Percentiles rank a stretch among this genome's conserved stretches.
Evolutionary conservation across 2,113 vertebrate genomes (phyloP).

Genomic region (Forbesichthys papilliferus): DNA sequence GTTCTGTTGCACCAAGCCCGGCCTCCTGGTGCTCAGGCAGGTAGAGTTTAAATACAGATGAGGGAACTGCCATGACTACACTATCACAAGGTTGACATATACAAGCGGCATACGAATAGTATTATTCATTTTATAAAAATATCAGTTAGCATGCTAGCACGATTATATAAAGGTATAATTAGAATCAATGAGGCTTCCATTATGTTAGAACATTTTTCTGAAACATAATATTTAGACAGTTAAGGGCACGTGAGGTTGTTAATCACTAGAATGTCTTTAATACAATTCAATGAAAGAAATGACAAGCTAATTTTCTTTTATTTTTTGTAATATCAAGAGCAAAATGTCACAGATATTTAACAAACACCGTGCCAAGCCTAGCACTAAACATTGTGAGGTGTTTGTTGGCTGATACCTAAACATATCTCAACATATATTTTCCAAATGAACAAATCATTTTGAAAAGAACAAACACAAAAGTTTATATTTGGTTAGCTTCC

Average conservation of each 20-base stretch:
- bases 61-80: constrained; percentile 16
- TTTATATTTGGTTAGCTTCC: constrained; percentile 4
- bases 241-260: not conserved
- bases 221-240: not conserved
- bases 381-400: no score
- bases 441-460: constrained; percentile 15
- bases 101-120: not conserved
- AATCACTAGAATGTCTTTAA: not conserved
- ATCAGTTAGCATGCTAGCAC: no score
- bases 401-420: not conserved
- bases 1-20: constrained; percentile 46
- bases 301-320: no score
- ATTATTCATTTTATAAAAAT: no score
- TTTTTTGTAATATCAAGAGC: no score
- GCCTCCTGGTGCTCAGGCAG: constrained; percentile 40
- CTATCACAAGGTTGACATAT: constrained; percentile 4
- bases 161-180: no score
- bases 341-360: no score
- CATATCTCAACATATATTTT: constrained; percentile 10
- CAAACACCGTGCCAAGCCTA: no score
- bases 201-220: no score
- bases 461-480: constrained; percentile 10
- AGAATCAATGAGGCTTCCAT: no score
- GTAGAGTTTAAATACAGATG: constrained; percentile 47
- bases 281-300: no score